Base-by-base conservation (phyloP, 1,140 invertebrate species). In the Drosophila prosaltans region DNA sequence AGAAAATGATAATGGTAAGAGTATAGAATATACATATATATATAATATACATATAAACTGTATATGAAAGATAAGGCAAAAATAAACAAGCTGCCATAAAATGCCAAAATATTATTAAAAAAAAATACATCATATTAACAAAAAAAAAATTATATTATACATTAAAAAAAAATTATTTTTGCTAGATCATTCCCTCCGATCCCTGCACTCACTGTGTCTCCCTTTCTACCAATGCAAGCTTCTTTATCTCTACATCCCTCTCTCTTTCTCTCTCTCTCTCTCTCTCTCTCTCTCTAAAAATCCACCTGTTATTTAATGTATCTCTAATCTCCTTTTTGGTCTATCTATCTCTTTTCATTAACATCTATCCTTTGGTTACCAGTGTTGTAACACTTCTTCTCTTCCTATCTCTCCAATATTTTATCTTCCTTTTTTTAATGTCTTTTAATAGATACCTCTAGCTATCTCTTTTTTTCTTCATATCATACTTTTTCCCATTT, bases 1-100 rank as follows among this genome's bases (percentile, higher is more conserved):
- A 60, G 57, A 82, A 58, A 77, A 89, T 71, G 83, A 86, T 83
- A 86, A 88, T 69, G 83, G 83, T 86, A 89, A 88, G 36, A 51
- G 21, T 48, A 21, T 2, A 48, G 24, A 9, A 24, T 6, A 45
- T 45, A 45, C 4, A 16, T 45, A 45, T 2, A 61, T 45, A 61
- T 24, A 32, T 11, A 57, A 51, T 41, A 39, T 41, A 30, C 41
- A 39, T 16, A 61, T 30, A 55, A 43, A 43, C 10, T 5, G 41
- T 69, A 39, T 40, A 55, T 65, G 48, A 26, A 62, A 39, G 62
- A 62, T 51, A 78, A 51, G 58, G 43, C 24, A 72, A 67, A 32
- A 45, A 62, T 26, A 62, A 51, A 51, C 45, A 51, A 51, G 45
- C 45, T 21, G 6, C 32, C 32, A 36, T 36, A 51, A 26, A 43